Evolutionary conservation across 2,888 invertebrate genomes (phyloP), one percentile per base, ranked within the genome.

Genomic region (Achlya flavicornis): DNA sequence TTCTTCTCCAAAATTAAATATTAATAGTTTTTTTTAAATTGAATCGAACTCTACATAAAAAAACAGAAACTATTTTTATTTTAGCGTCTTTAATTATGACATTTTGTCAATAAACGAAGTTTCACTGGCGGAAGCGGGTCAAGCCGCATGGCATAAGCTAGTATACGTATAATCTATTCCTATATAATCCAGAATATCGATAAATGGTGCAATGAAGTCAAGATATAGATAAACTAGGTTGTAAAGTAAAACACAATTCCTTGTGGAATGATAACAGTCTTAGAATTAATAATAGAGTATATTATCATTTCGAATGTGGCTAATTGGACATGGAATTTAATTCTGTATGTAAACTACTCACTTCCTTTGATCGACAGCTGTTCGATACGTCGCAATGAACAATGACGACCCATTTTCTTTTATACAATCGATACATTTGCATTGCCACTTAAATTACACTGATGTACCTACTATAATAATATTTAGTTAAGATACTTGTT

Each of bases 361-460:
- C 26, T 41, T 60, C 60, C 60, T 60, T 60, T 43, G 43, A 60
- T 60, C 41, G 60, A 26, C 60, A 60, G 60, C 60, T 60, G 60
- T 41, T 60, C 41, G 26, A 32, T 58, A 32, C 8, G 58, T 33
- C 32, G 35, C n/a, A 58, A 58, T 35, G 35, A 38, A 59, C 59
- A 59, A 59, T 59, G 35, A 35, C 8, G 57, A 19, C 59, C 53
- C 32, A 33, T 46, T 32, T 48, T 60, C 1, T 26, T 26, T 26
- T 26, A 11, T 10, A 38, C 41, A 43, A 43, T 60, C 60, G 41
- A 41, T 41, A 35, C n/a, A 11, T n/a, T 58, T 35, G 33, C 38
- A 14, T 33, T 32, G 4, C 14, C 7, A 57, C 32, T 35, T 57
- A 26, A 57, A 57, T 14, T 57, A 32, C 4, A 26, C 41, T 41